Percentiles rank a stretch among this genome's conserved stretches.
Evolutionary conservation across 2,888 invertebrate species (phyloP).

Genomic region (Pimpla rufipes): DNA sequence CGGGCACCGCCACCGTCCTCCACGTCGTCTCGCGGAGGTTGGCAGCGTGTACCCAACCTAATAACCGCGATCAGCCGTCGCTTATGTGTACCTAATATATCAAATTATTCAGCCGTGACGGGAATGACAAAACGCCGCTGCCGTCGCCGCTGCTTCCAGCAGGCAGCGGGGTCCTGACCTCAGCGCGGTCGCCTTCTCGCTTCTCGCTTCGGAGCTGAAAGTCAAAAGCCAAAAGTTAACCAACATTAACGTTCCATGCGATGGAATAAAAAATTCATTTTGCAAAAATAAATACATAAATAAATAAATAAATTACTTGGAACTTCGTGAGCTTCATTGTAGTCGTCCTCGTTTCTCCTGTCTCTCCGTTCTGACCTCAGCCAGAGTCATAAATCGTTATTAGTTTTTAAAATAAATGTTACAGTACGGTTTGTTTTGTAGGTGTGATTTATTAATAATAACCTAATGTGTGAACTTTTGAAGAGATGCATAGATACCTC

Average conservation of each 20-base stretch:
- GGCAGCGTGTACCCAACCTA: slow-evolving; percentile 82
- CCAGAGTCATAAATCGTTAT: no score
- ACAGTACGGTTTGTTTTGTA: no score
- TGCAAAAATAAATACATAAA: no score
- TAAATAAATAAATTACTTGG: no score
- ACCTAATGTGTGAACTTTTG: no score
- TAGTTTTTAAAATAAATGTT: no score
- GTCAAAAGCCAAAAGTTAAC: neutral
- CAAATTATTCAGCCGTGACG: slow-evolving; percentile 83
- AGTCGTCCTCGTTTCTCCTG: slow-evolving; percentile 8
- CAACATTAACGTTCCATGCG: neutral
- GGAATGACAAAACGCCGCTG: slow-evolving; percentile 76
- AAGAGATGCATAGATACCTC: no score
- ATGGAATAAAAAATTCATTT: no score
- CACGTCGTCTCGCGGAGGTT: slow-evolving; percentile 68
- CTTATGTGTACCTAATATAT: slow-evolving; percentile 84
- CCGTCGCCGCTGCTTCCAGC: neutral
- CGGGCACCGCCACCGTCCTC: slow-evolving; percentile 64
- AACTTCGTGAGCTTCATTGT: slow-evolving; percentile 14
- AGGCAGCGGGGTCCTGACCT: neutral
- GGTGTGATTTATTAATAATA: no score
- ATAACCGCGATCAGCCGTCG: slow-evolving; percentile 84
- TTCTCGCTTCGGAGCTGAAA: slow-evolving; percentile 17
- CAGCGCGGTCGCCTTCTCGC: slow-evolving; percentile 15
- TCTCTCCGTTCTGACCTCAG: slow-evolving; percentile 41